A percentile compares a stretch with the other conserved stretches of the same genome.
phyloP scores from a whole-genome alignment of 2,113 vertebrate genomes.

The Channa maculata region DNA sequence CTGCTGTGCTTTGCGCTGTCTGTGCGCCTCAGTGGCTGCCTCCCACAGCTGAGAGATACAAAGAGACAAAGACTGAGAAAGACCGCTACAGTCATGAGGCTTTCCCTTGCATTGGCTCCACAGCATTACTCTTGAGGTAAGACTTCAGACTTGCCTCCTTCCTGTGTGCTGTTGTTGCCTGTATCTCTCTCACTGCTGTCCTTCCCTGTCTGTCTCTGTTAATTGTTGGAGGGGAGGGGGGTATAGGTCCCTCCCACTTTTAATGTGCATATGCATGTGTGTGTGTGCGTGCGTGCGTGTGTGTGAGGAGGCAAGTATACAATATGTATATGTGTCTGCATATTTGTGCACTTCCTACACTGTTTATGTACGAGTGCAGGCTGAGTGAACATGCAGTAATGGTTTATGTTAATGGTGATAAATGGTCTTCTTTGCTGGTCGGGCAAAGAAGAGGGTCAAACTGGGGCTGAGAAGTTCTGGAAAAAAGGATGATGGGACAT shows the following conservation, averaged over 20 bases:
- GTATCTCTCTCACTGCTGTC: conserved; percentile 37
- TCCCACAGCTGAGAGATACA: conserved; percentile 64
- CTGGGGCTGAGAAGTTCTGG: conserved; percentile 19
- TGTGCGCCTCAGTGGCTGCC: conserved; percentile 53
- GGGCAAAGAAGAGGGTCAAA: conserved; percentile 39
- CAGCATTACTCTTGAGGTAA: conserved; percentile 82
- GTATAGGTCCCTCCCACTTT: conserved; percentile 67
- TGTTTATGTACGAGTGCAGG: background rate
- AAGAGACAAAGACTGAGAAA: conserved; percentile 55
- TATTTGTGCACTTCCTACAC: conserved; percentile 7
- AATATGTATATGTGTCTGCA: conserved; percentile 5
- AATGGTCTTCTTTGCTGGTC: conserved; percentile 57
- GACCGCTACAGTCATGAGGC: conserved; percentile 76
- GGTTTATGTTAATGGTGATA: conserved; percentile 56
- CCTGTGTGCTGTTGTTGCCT: conserved; percentile 42
- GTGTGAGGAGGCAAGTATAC: background rate
- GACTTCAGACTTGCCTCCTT: conserved; percentile 50
- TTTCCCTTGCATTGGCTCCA: conserved; percentile 67
- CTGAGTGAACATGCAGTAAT: conserved; percentile 41
- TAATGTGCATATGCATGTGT: conserved; percentile 27
- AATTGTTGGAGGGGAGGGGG: conserved; percentile 61
- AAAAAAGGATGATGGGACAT: conserved; percentile 7
- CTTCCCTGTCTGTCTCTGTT: conserved; percentile 53
- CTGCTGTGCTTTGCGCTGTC: conserved; percentile 50
- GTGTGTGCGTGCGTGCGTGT: background rate